Conservation (phyloP, 2,888 invertebrate species). For the Theretra japonica region DNA sequence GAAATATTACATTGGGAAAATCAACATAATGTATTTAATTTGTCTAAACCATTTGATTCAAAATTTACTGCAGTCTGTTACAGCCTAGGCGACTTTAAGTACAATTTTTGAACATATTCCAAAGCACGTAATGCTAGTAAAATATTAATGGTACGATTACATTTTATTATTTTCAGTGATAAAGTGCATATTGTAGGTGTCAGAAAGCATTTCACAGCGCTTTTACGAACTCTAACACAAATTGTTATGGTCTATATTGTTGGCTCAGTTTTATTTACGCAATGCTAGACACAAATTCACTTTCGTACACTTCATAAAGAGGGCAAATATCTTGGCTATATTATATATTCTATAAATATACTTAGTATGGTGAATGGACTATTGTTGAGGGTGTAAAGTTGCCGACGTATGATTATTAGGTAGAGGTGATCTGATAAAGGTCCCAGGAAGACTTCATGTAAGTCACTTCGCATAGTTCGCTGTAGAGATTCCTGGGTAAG, state of each 20-base stretch:
- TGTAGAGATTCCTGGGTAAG: too few relatives aligned
- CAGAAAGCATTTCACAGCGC: background rate
- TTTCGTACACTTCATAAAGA: background rate
- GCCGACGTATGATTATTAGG: too few relatives aligned
- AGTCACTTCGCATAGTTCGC: too few relatives aligned
- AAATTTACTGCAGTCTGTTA: background rate
- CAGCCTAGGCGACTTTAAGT: background rate
- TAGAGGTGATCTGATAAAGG: too few relatives aligned
- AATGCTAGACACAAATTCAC: background rate
- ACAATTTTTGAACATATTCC: slow-evolving; percentile 12
- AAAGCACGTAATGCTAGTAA: slow-evolving; percentile 13
- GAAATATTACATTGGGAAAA: background rate
- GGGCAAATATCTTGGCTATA: background rate
- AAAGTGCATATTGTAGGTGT: background rate
- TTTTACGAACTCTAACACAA: slow-evolving; percentile 19
- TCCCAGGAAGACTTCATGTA: too few relatives aligned
- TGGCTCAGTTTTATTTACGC: background rate
- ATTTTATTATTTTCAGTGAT: slow-evolving; percentile 4
- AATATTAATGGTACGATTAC: background rate
- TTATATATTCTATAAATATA: background rate
- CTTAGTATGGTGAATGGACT: background rate
- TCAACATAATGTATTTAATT: background rate
- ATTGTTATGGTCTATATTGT: background rate
- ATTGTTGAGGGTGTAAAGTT: background rate
- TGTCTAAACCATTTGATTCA: background rate